phyloP scores from a whole-genome alignment of 2,797 vertebrate genomes.

The Muraenolepis orangiensis region DNA sequence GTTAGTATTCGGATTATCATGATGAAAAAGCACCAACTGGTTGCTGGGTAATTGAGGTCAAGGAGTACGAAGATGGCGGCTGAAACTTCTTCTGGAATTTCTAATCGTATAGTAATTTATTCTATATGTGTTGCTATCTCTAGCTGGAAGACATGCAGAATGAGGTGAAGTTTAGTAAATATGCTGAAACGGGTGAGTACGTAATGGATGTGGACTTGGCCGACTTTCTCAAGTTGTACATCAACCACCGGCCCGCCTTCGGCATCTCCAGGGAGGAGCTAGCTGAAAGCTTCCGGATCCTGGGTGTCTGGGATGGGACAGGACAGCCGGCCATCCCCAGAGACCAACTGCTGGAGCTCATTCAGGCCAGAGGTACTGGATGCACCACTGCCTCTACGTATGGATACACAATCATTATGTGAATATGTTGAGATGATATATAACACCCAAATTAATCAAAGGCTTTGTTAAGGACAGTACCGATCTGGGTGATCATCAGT shows the following conservation, averaged over 20 bases:
- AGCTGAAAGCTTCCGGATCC: constrained; percentile 69
- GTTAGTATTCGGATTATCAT: neutral
- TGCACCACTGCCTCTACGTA: neutral
- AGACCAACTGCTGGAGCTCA: constrained; percentile 76
- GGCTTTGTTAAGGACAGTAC: neutral
- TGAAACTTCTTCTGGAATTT: neutral
- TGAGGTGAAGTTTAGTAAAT: constrained; percentile 87
- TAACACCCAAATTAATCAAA: too few species aligned
- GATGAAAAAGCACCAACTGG: neutral
- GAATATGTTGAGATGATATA: too few species aligned
- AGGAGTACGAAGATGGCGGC: neutral
- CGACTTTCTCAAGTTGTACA: constrained; percentile 87
- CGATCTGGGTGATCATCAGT: neutral
- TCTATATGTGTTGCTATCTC: constrained; percentile 3
- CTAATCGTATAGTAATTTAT: neutral
- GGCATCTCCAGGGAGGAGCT: constrained; percentile 73
- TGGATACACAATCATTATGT: neutral
- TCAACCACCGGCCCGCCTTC: constrained; percentile 87
- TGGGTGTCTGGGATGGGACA: constrained; percentile 66
- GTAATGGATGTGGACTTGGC: constrained; percentile 80
- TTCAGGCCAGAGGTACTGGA: constrained; percentile 79
- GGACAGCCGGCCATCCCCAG: constrained; percentile 68
- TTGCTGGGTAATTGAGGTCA: neutral
- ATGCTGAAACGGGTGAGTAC: constrained; percentile 80
- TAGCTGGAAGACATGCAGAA: constrained; percentile 90